Conservation (phyloP, 2,113 vertebrate genomes). For the Pimephales promelas region DNA sequence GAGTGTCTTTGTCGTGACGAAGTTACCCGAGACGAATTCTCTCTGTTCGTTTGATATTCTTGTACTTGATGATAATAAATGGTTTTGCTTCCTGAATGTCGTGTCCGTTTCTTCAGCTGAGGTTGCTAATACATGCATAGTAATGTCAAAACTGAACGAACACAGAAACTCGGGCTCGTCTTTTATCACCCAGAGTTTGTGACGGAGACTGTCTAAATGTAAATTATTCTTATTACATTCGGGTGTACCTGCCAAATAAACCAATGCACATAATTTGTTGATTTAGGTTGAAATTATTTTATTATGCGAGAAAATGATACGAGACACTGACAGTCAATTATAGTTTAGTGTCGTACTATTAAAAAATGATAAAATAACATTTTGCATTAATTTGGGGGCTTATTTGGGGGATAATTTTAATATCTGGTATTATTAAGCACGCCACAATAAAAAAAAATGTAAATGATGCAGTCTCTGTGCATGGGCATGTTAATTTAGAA, state of each 20-base stretch:
- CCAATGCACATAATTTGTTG: neutral
- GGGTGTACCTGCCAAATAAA: neutral
- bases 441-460: neutral
- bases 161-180: neutral
- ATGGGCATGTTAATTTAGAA: neutral
- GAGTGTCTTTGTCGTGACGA: slow-evolving; percentile 61
- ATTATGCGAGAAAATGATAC: neutral
- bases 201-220: neutral
- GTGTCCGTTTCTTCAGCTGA: neutral
- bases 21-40: slow-evolving; percentile 62
- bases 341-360: too few species aligned
- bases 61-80: slow-evolving; percentile 83
- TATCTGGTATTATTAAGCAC: neutral
- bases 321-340: too few species aligned
- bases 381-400: neutral
- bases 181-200: neutral
- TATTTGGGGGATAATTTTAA: neutral
- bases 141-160: neutral
- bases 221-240: neutral
- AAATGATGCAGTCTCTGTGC: neutral
- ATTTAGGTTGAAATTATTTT: neutral
- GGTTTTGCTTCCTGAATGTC: slow-evolving; percentile 66
- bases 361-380: neutral
- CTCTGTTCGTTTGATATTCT: slow-evolving; percentile 78
- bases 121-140: neutral